These are phyloP conservation scores for Rutilus rutilus DNA, from an alignment of 2,113 vertebrate species.

Conservation along the genomic window DNA sequence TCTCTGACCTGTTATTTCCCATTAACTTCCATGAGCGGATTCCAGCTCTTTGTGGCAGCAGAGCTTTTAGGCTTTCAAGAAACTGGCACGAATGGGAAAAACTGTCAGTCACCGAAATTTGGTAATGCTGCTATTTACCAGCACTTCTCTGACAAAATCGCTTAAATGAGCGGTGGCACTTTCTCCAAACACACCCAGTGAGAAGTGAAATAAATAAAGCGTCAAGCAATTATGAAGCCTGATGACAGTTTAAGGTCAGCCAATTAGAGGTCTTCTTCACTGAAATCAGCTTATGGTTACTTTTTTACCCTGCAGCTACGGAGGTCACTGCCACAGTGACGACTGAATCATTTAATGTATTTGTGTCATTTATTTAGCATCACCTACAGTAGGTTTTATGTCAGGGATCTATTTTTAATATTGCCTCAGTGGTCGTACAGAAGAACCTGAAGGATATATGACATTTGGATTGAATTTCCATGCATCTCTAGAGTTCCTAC, in stretches of 20 bases:
- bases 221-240: conserved; percentile 10
- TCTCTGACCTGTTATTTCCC: neutral
- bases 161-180: conserved; percentile 26
- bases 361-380: neutral
- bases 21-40: conserved; percentile 9
- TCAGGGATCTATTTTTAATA: conserved; percentile 21
- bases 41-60: conserved; percentile 28
- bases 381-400: neutral
- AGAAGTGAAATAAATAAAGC: conserved; percentile 48
- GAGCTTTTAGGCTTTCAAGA: neutral
- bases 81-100: neutral
- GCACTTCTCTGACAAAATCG: conserved; percentile 16
- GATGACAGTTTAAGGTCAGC: conserved; percentile 49
- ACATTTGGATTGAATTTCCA: conserved; percentile 35
- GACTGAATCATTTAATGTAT: neutral
- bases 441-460: conserved; percentile 18
- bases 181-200: conserved; percentile 6
- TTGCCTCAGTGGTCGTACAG: conserved; percentile 6
- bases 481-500: conserved; percentile 30
- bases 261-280: conserved; percentile 27
- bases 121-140: neutral
- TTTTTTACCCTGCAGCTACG: neutral
- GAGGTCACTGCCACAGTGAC: neutral
- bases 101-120: conserved; percentile 17
- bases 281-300: neutral